Base-by-base conservation (phyloP, 2,113 vertebrate species). In the Paramormyrops kingsleyae region DNA sequence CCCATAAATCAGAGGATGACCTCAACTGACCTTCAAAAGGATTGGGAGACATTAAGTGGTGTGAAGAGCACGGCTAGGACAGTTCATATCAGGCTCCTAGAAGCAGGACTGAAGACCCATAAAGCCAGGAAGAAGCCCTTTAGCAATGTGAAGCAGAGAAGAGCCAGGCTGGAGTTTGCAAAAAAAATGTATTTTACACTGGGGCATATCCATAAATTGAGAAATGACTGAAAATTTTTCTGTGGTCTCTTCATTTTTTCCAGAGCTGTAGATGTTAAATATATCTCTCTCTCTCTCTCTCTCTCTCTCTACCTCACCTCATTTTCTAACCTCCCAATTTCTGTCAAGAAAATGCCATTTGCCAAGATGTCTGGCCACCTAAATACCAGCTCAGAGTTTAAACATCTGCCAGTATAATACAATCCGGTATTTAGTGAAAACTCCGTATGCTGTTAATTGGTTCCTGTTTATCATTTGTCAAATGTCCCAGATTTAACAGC, bases 381-480 rank as follows among this genome's bases (percentile, higher is more conserved):
- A 80, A 42, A 74, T 35, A 35, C 66, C 66, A 74, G 66, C 66
- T 74, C 27, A 39, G 31, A 80, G 74, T 39, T 80, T 6, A 42
- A 80, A 80, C 74, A 80, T 80, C 70, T 77, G 27, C 70, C 5
- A 19, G 31, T 77, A 77, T 6, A 77, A 77, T 77, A 39, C 31
- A 77, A 7, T 77, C 70, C 27, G 7, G 70, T 39, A 39, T 31
- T 77, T 35, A 39, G 70, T 77, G 70, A 77, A 77, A 50, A 84
- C 44, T 49, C 83, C 47, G 24, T 85, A 49, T 44, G 1, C 0
- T 50, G 42, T 44, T 83, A 83, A 21, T 47, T 49, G 44, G 24
- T 85, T 27, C 42, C 46, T 85, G 83, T 47, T 83, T 47, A 24
- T 47, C 83, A 85, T 9, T 85, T 85, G 83, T 85, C 83, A 85